Conservation (phyloP, 2,888 invertebrate genomes). For the Phytoseiulus persimilis region DNA sequence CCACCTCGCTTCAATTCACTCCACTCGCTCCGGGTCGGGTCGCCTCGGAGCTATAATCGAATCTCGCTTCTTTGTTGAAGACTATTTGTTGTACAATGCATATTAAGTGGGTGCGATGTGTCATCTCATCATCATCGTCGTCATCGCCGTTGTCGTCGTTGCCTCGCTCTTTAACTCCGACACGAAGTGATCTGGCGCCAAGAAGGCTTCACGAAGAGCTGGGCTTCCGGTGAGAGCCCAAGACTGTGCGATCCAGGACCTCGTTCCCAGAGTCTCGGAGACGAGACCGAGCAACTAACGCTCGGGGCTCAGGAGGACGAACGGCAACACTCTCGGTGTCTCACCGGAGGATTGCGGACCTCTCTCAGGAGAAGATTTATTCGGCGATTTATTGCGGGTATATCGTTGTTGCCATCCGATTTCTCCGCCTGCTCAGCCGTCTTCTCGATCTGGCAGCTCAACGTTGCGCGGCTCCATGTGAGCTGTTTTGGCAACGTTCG, state of each 20-base stretch:
- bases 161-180: neutral
- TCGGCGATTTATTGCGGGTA: neutral
- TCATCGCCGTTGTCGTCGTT: neutral
- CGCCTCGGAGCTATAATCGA: slow-evolving; percentile 5
- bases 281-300: no score
- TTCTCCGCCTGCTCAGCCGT: neutral
- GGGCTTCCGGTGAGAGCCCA: neutral
- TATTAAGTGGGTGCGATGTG: neutral
- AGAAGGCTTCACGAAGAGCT: neutral
- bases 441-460: neutral
- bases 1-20: neutral
- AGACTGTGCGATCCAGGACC: no score
- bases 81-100: slow-evolving; percentile 5
- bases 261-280: no score
- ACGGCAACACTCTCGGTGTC: neutral
- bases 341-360: neutral
- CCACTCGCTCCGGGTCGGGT: neutral
- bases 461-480: neutral
- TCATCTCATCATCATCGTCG: neutral
- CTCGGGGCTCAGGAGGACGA: neutral
- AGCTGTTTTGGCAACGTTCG: neutral
- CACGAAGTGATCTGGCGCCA: neutral
- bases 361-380: neutral
- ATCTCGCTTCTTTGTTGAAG: slow-evolving; percentile 5
- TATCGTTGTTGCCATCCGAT: neutral